Base-by-base conservation (phyloP, 2,113 vertebrate genomes). In the Callipepla californica region DNA sequence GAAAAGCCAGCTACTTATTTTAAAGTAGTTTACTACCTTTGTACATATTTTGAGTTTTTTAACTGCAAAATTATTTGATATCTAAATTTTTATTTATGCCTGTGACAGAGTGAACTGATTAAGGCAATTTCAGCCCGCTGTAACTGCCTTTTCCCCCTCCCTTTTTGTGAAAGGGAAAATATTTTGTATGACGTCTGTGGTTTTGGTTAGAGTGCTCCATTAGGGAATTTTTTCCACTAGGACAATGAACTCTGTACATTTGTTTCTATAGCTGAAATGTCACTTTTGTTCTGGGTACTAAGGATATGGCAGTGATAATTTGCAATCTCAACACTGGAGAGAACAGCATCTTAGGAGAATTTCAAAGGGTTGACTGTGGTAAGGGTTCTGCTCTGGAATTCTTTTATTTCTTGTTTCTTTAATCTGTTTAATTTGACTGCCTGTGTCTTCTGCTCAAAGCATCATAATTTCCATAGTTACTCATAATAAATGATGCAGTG, bases 1-100 rank as follows among this genome's bases (percentile, higher is more conserved):
- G 50, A 75, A 68, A 74, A 42, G 19, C 44, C 22, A 89, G 50
- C 68, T 91, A 23, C 6, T 13, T 75, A 21, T 73, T 96, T 67
- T 22, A 75, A 91, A 87, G 48, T 77, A 44, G 48, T 59, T 14
- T 44, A 34, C 62, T 76, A 10, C 68, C 17, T n/a, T 62, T 85
- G 18, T 63, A 65, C 48, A 8, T 50, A 19, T 22, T 79, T 80
- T 38, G 22, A 0, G 7, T 36, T 89, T 34, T 70, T 66, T 3
- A 92, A 47, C 32, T 23, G 32, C 62, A 22, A 74, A 66, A 51
- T 67, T 38, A 40, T 76, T 69, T 9, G 36, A 10, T 91, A 67
- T 73, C 40, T 87, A 7, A 7, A 7, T 75, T 90, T 89, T 62
- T 7, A 51, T 74, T 81, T 86, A 23, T 88, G 73, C 3, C 51